phyloP scores from a whole-genome alignment of 30 jellyfish, hydroid and myxozoan species.

The Hydractinia symbiolongicarpus region DNA sequence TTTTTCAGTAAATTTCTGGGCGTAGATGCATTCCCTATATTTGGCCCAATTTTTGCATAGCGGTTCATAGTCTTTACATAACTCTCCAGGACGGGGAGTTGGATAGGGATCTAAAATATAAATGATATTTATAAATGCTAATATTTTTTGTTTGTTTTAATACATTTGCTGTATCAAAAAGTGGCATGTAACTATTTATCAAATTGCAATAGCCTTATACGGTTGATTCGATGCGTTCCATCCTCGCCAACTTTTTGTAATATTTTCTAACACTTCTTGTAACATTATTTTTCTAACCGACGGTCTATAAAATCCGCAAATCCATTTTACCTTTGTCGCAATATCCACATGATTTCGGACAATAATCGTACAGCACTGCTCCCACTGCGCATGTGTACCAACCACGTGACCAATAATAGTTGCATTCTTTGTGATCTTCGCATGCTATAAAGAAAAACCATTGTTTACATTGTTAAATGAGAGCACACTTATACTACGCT shows the following conservation, averaged over 20 bases:
- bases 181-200: no score
- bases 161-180: no score
- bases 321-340: conserved; percentile 8
- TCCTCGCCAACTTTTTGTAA: no score
- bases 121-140: background rate
- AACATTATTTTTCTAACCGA: no score
- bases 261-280: no score
- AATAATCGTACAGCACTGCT: conserved; percentile 1
- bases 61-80: conserved; percentile 1
- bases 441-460: background rate
- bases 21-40: conserved; percentile 1
- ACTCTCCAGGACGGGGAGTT: background rate
- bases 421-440: conserved; percentile 2
- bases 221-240: no score
- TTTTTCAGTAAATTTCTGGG: background rate
- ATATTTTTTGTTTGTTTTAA: no score
- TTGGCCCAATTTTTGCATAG: background rate
- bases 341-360: conserved; percentile 3
- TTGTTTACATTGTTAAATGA: no score
- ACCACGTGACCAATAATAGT: conserved; percentile 25
- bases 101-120: background rate
- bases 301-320: no score
- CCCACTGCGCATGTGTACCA: conserved; percentile 30
- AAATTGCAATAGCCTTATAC: no score
- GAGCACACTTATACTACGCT: no score